phyloP scores from a whole-genome alignment of 2,888 invertebrate genomes.

The Branchellion lobata region DNA sequence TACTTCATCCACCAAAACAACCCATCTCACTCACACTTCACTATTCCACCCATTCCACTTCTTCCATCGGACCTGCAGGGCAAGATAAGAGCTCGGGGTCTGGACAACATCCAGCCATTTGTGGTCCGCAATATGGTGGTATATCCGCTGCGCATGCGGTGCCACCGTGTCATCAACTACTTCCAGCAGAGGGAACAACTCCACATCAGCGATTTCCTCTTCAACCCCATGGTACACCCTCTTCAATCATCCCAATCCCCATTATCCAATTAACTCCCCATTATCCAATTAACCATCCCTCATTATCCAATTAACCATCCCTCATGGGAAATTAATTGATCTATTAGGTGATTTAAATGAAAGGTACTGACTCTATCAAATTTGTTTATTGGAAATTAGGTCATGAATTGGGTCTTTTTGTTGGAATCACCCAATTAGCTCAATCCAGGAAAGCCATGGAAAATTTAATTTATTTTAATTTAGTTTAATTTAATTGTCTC shows the following conservation, averaged over 20 bases:
- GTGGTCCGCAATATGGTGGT: constrained; percentile 73
- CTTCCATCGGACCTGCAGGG: constrained; percentile 65
- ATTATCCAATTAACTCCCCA: neutral
- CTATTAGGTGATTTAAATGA: too few species aligned
- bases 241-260: neutral
- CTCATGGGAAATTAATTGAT: too few species aligned
- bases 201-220: constrained; percentile 91
- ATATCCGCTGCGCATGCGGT: constrained; percentile 86
- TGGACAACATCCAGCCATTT: constrained; percentile 88
- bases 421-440: too few species aligned
- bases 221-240: constrained; percentile 81
- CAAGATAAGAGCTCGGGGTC: constrained; percentile 88
- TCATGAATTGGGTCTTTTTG: too few species aligned
- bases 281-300: neutral
- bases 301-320: neutral
- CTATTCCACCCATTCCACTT: neutral
- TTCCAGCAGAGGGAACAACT: constrained; percentile 94
- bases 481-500: too few species aligned
- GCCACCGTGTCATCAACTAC: constrained; percentile 70
- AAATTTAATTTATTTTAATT: too few species aligned
- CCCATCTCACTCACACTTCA: neutral
- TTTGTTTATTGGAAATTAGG: too few species aligned
- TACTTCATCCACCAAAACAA: neutral
- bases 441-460: too few species aligned
- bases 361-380: too few species aligned